These are phyloP conservation scores for Agrilus planipennis DNA, from an alignment of 1,140 invertebrate genomes.

Conservation along the genomic window DNA sequence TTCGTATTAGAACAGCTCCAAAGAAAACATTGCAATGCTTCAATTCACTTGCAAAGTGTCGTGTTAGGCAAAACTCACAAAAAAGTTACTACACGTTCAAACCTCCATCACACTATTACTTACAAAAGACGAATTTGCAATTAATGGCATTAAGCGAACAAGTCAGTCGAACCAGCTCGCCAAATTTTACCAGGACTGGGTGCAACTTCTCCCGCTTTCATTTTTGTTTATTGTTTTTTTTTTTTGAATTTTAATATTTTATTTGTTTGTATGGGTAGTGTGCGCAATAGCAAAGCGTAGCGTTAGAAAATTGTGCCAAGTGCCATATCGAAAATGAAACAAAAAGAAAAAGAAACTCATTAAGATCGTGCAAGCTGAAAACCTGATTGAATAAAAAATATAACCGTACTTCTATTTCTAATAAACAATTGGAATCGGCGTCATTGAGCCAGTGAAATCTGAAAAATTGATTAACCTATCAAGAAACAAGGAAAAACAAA, in stretches of 20 bases:
- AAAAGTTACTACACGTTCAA: slow-evolving; percentile 4
- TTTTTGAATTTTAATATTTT: too few relatives aligned
- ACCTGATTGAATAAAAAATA: slow-evolving; percentile 25
- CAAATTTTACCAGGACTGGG: slow-evolving; percentile 32
- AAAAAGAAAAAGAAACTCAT: slow-evolving; percentile 21
- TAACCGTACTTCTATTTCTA: slow-evolving; percentile 16
- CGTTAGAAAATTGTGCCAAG: slow-evolving; percentile 18
- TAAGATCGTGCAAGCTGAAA: slow-evolving; percentile 28
- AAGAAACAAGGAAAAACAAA: too few relatives aligned
- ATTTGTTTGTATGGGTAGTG: slow-evolving; percentile 3
- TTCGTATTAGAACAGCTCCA: too few relatives aligned
- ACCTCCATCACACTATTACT: slow-evolving; percentile 2
- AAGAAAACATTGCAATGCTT: too few relatives aligned
- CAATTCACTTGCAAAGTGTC: too few relatives aligned
- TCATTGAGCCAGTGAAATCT: slow-evolving; percentile 35
- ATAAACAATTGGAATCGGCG: slow-evolving; percentile 28
- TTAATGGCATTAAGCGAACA: slow-evolving; percentile 27
- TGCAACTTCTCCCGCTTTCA: slow-evolving; percentile 20
- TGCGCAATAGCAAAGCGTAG: slow-evolving; percentile 27
- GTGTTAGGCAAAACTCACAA: slow-evolving; percentile 3
- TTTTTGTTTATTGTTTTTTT: too few relatives aligned
- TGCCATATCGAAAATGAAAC: slow-evolving; percentile 25
- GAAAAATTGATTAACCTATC: too few relatives aligned
- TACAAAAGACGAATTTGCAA: too few relatives aligned
- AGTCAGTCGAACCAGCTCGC: slow-evolving; percentile 30